Evolutionary conservation across 2,797 vertebrate species (phyloP).

Genomic region (Setipinna tenuifilis): DNA sequence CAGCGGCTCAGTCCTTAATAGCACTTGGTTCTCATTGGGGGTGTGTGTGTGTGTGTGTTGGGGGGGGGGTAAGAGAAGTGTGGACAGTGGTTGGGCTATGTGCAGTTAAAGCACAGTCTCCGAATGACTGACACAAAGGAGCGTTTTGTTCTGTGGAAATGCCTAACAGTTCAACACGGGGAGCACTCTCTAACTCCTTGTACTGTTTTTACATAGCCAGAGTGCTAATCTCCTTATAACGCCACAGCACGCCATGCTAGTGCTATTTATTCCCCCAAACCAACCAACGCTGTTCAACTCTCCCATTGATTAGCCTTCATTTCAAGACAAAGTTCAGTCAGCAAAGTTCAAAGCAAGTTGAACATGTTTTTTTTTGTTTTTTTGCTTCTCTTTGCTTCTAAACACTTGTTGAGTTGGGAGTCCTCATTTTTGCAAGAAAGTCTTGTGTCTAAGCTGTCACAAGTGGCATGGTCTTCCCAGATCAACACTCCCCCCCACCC

Average conservation of each 20-base stretch:
- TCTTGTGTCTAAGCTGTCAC: slow-evolving; percentile 14
- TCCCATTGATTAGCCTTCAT: neutral
- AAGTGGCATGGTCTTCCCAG: neutral
- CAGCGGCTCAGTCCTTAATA: neutral
- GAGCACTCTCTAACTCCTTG: neutral
- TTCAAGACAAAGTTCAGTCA: slow-evolving; percentile 4
- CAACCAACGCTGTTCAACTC: neutral
- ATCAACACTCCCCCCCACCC: neutral
- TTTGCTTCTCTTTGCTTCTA: neutral
- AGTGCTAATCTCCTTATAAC: neutral
- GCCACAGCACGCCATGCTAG: neutral
- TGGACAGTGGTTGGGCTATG: slow-evolving; percentile 6
- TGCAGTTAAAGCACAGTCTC: neutral
- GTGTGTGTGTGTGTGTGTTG: too few species aligned
- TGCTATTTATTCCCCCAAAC: neutral
- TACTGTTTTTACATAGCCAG: neutral
- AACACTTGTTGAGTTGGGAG: neutral
- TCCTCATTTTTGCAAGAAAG: neutral
- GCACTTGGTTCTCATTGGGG: neutral
- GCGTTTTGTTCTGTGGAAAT: neutral
- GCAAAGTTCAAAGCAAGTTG: neutral
- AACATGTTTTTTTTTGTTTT: neutral
- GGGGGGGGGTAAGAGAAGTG: neutral
- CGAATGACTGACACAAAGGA: neutral
- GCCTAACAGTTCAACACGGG: neutral